Conservation (phyloP, 2,113 vertebrate species). For the Podocnemis expansa region DNA sequence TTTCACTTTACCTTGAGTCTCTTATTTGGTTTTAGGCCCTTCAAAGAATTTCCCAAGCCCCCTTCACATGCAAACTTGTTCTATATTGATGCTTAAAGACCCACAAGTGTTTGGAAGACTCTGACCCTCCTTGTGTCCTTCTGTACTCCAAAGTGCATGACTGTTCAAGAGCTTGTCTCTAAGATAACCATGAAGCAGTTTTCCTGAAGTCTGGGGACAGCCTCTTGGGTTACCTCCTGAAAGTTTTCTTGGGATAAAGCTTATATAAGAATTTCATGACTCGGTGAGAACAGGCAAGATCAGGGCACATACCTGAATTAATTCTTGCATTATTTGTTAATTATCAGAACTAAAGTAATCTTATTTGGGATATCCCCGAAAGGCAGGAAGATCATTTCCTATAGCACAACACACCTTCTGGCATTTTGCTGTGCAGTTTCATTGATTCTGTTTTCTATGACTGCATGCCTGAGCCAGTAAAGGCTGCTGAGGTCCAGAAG, state of each 20-base stretch:
- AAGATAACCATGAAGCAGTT: not conserved
- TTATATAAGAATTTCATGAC: not conserved
- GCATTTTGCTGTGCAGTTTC: not conserved
- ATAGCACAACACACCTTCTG: not conserved
- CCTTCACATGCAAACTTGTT: not conserved
- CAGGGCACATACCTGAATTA: not conserved
- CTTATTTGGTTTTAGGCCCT: not conserved
- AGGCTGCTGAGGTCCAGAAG: conserved; percentile 4
- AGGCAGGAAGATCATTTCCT: not conserved
- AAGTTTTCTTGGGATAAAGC: not conserved
- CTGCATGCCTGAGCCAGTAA: not conserved
- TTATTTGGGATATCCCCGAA: not conserved
- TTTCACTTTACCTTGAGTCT: not conserved
- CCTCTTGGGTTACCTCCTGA: not conserved
- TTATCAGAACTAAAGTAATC: not conserved
- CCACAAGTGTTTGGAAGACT: not conserved
- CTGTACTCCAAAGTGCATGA: not conserved
- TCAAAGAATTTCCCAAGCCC: not conserved
- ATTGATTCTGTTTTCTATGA: not conserved
- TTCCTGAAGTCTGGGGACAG: not conserved
- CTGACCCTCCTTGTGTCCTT: not conserved
- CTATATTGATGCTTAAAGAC: not conserved
- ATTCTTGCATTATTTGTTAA: not conserved
- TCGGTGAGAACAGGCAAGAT: not conserved
- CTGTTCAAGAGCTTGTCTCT: not conserved